Conservation (phyloP, 2,797 vertebrate species). For the Poecilia picta region DNA sequence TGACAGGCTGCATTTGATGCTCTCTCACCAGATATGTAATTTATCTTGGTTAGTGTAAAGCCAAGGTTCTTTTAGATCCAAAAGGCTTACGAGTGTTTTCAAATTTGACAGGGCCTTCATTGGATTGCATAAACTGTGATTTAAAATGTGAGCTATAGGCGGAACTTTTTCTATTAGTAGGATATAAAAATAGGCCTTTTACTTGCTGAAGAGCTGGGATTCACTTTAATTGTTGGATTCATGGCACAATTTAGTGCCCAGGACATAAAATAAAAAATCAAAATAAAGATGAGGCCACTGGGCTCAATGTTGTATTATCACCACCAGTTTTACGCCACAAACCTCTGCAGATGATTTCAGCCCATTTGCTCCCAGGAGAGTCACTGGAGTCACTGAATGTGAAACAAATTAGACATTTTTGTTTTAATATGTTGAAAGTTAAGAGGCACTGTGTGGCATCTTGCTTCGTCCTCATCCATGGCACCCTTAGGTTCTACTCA, state of each 20-base stretch:
- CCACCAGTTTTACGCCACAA: constrained; percentile 12
- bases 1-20: constrained; percentile 68
- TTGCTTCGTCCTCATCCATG: constrained; percentile 41
- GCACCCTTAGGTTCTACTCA: constrained; percentile 63
- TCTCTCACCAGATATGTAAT: constrained; percentile 51
- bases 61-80: constrained; percentile 28
- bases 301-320: constrained; percentile 13
- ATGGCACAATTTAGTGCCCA: constrained; percentile 2
- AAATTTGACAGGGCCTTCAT: constrained; percentile 42
- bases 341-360: constrained; percentile 19
- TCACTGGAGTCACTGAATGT: constrained; percentile 26
- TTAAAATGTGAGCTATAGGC: constrained; percentile 25
- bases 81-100: constrained; percentile 25
- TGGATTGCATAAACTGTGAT: constrained; percentile 33
- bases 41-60: constrained; percentile 27
- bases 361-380: constrained; percentile 12
- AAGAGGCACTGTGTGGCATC: constrained; percentile 39
- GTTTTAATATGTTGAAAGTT: constrained; percentile 49
- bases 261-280: neutral
- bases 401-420: constrained; percentile 44
- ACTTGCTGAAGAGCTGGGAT: constrained; percentile 6
- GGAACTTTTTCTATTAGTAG: constrained; percentile 31
- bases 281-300: constrained; percentile 20
- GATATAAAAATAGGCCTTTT: constrained; percentile 4
- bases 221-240: constrained; percentile 12